Evolutionary conservation across 2,888 invertebrate species (phyloP).

Genomic region (Hyposoter didymator): DNA sequence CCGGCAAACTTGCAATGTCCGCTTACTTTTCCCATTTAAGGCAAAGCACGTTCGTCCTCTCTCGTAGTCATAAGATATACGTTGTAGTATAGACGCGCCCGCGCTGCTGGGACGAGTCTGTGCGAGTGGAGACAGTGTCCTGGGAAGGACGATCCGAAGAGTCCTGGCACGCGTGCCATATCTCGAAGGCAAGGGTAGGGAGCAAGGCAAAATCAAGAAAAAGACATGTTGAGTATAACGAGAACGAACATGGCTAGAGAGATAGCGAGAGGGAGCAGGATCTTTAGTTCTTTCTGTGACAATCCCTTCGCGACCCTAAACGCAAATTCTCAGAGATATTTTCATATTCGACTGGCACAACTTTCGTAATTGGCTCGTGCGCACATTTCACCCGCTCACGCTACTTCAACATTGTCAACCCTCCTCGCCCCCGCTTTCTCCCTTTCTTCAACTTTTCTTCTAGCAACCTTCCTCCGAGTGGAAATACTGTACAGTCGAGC

Average conservation of each 20-base stretch:
- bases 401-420: background rate
- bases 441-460: conserved; percentile 15
- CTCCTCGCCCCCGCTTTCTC: conserved; percentile 21
- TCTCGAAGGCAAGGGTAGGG: conserved; percentile 5
- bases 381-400: conserved; percentile 32
- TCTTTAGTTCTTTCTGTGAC: conserved; percentile 27
- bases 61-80: conserved; percentile 57
- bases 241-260: conserved; percentile 1
- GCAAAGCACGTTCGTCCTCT: conserved; percentile 67
- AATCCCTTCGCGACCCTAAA: conserved; percentile 32
- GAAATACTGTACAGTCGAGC: conserved; percentile 8
- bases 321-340: conserved; percentile 60
- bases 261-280: background rate
- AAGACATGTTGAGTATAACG: conserved; percentile 1
- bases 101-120: conserved; percentile 45
- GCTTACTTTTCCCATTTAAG: conserved; percentile 72
- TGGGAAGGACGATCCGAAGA: conserved; percentile 19
- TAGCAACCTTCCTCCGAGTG: background rate
- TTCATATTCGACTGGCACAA: conserved; percentile 66
- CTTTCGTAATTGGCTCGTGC: conserved; percentile 61
- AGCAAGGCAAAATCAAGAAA: conserved; percentile 16
- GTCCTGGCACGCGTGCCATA: conserved; percentile 61
- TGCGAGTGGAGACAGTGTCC: conserved; percentile 33
- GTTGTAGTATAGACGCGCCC: conserved; percentile 56
- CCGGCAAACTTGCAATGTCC: conserved; percentile 72